These are phyloP conservation scores for Ectemnius lituratus DNA, from an alignment of 2,888 invertebrate genomes.

Conservation along the genomic window DNA sequence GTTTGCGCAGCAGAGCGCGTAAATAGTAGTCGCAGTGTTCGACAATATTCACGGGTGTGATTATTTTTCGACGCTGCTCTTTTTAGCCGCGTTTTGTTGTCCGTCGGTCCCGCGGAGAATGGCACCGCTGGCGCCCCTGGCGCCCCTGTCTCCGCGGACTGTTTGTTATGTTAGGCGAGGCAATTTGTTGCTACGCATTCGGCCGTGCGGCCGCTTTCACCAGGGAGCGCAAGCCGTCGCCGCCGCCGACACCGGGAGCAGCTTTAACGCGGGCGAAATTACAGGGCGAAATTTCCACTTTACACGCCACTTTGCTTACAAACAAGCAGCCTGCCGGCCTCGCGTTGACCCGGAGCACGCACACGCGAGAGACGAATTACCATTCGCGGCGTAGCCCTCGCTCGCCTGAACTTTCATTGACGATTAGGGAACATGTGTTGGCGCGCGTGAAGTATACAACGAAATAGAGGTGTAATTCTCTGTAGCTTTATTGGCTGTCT, in stretches of 20 bases:
- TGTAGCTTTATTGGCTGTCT: too few species aligned
- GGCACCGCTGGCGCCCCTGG: conserved; percentile 51
- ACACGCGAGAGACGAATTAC: too few species aligned
- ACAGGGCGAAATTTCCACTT: conserved; percentile 22
- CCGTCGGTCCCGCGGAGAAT: conserved; percentile 49
- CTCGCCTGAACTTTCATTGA: conserved; percentile 17
- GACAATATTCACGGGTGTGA: conserved; percentile 39
- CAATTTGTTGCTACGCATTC: conserved; percentile 63
- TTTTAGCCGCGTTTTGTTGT: conserved; percentile 11
- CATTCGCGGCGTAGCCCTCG: conserved; percentile 20
- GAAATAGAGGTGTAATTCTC: too few species aligned
- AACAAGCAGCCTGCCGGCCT: conserved; percentile 3
- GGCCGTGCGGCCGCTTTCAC: too few species aligned
- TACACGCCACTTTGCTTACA: background rate
- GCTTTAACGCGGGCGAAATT: conserved; percentile 27
- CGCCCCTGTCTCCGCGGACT: conserved; percentile 55
- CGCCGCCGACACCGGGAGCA: background rate
- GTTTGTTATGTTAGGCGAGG: conserved; percentile 69
- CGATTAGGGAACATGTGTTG: background rate
- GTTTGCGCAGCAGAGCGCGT: too few species aligned
- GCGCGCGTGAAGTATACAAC: background rate
- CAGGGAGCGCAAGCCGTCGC: background rate
- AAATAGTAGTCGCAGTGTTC: too few species aligned
- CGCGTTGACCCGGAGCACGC: too few species aligned
- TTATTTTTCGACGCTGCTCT: conserved; percentile 56